Evolutionary conservation across 1,140 invertebrate genomes (phyloP), one percentile per base, ranked within the genome.

Genomic region (Heliconius hermathena): DNA sequence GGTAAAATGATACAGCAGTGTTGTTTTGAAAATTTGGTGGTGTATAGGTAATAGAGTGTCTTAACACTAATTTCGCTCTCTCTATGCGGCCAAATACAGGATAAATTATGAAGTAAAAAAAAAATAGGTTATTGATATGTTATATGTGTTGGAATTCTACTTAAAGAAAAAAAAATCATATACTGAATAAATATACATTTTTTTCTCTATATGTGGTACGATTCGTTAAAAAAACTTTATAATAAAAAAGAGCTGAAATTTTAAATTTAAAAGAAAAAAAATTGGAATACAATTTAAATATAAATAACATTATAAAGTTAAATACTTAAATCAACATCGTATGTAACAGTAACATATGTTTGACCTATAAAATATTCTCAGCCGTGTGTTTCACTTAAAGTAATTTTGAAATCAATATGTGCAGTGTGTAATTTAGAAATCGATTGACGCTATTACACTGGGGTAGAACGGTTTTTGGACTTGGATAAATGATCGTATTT

Each of bases 321-420:
- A 57, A 54, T n/a, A 54, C 52, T 8, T 60, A n/a, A 9, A 3
- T 29, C 22, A 16, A 16, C 29, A 66, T 29, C 26, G 2, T 29
- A 29, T 29, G 29, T 29, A 66, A 66, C 11, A 1, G 26, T n/a
- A 66, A 66, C 60, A 66, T 29, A 66, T 66, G 60, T 66, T n/a
- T 66, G 60, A 66, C 60, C 60, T 66, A 29, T 66, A 66, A 66
- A 66, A 16, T 16, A 5, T 66, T 66, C 60, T 29, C 60, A 66
- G 60, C 26, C 29, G 11, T 6, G 29, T 26, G 60, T 66, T 57
- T 29, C 60, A 66, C 22, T 66, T 16, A 66, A 57, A 57, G 60
- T 29, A 29, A 66, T 66, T 66, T 66, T 29, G 60, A 13, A 26
- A 29, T 66, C 60, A 26, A 66, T 66, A 29, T 66, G 13, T 66